Conservation (phyloP, 2,888 invertebrate species). For the Tholera decimalis region DNA sequence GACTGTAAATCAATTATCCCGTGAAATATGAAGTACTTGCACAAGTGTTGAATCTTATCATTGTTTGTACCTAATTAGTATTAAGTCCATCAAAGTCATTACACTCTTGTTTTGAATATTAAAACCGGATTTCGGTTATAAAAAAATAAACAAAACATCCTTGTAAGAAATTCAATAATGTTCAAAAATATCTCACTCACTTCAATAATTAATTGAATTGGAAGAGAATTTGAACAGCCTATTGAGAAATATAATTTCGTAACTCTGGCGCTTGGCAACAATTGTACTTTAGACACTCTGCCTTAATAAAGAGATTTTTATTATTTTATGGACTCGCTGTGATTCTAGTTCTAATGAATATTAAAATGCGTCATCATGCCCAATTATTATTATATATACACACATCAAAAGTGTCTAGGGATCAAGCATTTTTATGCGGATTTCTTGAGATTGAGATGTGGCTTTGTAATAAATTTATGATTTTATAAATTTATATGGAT, state of each 20-base stretch:
- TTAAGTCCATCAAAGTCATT: neutral
- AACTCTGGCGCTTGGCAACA: slow-evolving; percentile 11
- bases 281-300: slow-evolving; percentile 23
- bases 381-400: too few relatives aligned
- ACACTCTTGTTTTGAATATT: neutral
- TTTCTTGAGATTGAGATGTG: too few relatives aligned
- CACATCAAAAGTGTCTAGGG: too few relatives aligned
- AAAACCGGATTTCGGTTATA: neutral
- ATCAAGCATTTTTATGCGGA: too few relatives aligned
- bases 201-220: slow-evolving; percentile 23
- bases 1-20: neutral
- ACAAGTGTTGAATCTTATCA: slow-evolving; percentile 11
- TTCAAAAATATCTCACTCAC: slow-evolving; percentile 24
- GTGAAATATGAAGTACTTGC: neutral
- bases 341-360: slow-evolving; percentile 1
- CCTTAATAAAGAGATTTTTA: slow-evolving; percentile 18
- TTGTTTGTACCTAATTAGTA: neutral
- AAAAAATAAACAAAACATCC: slow-evolving; percentile 1
- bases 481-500: too few relatives aligned
- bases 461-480: too few relatives aligned
- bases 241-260: slow-evolving; percentile 33
- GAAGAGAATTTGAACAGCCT: slow-evolving; percentile 23
- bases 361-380: slow-evolving; percentile 2
- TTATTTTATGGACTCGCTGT: neutral
- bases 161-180: slow-evolving; percentile 11